phyloP scores from a whole-genome alignment of 2,113 vertebrate genomes.

The Apistogramma diplotaenia region DNA sequence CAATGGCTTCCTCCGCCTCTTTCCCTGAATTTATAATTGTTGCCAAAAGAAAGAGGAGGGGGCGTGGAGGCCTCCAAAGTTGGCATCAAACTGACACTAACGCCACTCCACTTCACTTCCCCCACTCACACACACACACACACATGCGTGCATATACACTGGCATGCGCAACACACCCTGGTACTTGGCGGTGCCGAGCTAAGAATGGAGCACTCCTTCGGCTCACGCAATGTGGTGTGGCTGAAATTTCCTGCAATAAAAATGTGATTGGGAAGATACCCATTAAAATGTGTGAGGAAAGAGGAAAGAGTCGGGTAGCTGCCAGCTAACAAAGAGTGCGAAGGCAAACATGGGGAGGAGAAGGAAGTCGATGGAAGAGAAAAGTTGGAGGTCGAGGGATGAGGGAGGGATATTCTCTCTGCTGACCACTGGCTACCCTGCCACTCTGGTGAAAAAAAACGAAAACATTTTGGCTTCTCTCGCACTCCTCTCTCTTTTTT shows the following conservation, averaged over 20 bases:
- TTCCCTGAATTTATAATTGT: slow-evolving; percentile 52
- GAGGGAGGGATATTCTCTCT: slow-evolving; percentile 28
- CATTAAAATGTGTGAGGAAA: slow-evolving; percentile 61
- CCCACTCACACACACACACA: slow-evolving; percentile 31
- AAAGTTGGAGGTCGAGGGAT: not conserved
- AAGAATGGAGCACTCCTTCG: slow-evolving; percentile 76
- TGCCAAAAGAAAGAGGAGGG: slow-evolving; percentile 24
- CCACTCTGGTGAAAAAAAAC: not conserved
- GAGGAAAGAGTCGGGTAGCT: slow-evolving; percentile 19
- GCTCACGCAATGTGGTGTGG: slow-evolving; percentile 81
- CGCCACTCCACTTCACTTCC: slow-evolving; percentile 30
- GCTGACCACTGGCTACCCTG: slow-evolving; percentile 58
- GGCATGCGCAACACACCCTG: slow-evolving; percentile 68
- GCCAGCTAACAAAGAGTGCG: slow-evolving; percentile 24
- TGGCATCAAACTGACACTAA: slow-evolving; percentile 51
- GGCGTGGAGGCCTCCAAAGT: slow-evolving; percentile 27
- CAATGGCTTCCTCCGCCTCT: slow-evolving; percentile 16
- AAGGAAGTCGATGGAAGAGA: not conserved
- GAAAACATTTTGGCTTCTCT: slow-evolving; percentile 23
- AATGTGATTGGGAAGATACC: slow-evolving; percentile 80
- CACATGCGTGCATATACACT: slow-evolving; percentile 49
- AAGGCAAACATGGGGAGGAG: not conserved
- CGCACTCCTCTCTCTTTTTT: slow-evolving; percentile 26
- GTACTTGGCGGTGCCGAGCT: slow-evolving; percentile 67
- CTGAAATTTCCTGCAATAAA: slow-evolving; percentile 83